A percentile compares a stretch with the other conserved stretches of the same genome.
Conservation (phyloP, 2,113 vertebrate genomes). For the Caretta caretta region DNA sequence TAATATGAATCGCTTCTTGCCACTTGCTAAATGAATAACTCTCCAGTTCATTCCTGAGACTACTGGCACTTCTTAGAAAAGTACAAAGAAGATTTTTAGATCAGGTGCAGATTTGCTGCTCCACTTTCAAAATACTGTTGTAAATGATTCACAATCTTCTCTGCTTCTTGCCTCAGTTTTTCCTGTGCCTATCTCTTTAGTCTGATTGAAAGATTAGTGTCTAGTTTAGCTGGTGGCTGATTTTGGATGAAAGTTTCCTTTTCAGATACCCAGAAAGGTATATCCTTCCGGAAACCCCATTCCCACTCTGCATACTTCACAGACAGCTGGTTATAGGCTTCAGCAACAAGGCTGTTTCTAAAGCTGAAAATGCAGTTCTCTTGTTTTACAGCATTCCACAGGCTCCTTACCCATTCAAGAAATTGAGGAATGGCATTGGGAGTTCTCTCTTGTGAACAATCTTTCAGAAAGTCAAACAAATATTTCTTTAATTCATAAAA, state of each 20-base stretch:
- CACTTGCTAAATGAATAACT: slow-evolving; percentile 26
- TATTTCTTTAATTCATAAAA: slow-evolving; percentile 71
- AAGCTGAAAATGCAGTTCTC: background rate
- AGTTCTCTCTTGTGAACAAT: slow-evolving; percentile 32
- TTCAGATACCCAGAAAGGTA: slow-evolving; percentile 47
- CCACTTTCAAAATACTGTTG: slow-evolving; percentile 52
- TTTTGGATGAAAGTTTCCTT: slow-evolving; percentile 60
- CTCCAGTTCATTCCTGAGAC: slow-evolving; percentile 55
- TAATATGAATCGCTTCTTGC: slow-evolving; percentile 40
- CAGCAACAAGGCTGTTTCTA: background rate
- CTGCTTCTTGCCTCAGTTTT: slow-evolving; percentile 41
- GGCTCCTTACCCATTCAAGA: slow-evolving; percentile 57
- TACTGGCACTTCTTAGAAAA: slow-evolving; percentile 56
- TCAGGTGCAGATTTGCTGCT: slow-evolving; percentile 34
- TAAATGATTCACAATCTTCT: background rate
- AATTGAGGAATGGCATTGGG: slow-evolving; percentile 61
- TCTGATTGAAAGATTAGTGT: background rate
- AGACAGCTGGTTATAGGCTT: slow-evolving; percentile 18
- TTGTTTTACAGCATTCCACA: slow-evolving; percentile 31
- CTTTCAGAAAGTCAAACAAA: slow-evolving; percentile 67
- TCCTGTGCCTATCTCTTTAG: slow-evolving; percentile 59
- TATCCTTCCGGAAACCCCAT: background rate
- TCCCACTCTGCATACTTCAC: background rate
- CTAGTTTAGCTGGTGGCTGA: background rate
- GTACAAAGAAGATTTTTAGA: slow-evolving; percentile 74